phyloP scores from a whole-genome alignment of 1,140 invertebrate genomes.

The Zaprionus inermis region DNA sequence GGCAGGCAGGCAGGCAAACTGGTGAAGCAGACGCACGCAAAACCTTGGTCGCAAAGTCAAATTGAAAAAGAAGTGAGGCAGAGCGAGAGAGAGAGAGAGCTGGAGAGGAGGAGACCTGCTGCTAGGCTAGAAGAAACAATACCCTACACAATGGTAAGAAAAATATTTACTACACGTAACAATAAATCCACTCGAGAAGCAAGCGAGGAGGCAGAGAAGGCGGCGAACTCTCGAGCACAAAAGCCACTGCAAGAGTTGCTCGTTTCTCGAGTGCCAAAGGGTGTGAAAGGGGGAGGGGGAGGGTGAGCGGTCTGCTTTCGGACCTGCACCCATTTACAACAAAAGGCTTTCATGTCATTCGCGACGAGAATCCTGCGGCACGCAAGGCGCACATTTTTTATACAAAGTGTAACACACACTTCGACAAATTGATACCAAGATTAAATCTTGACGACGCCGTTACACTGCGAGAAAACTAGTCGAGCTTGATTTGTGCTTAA shows the following conservation, averaged over 20 bases:
- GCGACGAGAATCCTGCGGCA: slow-evolving; percentile 39
- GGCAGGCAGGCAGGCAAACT: slow-evolving; percentile 14
- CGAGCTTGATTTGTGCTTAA: slow-evolving; percentile 24
- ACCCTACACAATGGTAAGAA: slow-evolving; percentile 40
- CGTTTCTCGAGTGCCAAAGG: neutral
- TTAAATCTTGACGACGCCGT: slow-evolving; percentile 61
- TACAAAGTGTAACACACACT: slow-evolving; percentile 58
- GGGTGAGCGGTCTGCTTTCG: slow-evolving; percentile 9
- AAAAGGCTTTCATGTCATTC: slow-evolving; percentile 56
- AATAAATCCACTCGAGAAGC: slow-evolving; percentile 71
- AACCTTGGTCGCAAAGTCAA: slow-evolving; percentile 67
- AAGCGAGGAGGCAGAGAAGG: slow-evolving; percentile 22
- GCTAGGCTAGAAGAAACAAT: slow-evolving; percentile 29
- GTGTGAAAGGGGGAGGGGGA: neutral
- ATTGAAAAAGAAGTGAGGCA: slow-evolving; percentile 39
- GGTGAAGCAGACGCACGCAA: slow-evolving; percentile 52
- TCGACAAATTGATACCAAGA: slow-evolving; percentile 78
- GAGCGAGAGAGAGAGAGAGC: slow-evolving; percentile 10
- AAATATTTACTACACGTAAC: slow-evolving; percentile 74
- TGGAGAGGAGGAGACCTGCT: slow-evolving; percentile 15
- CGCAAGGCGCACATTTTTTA: slow-evolving; percentile 58
- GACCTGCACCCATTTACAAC: slow-evolving; percentile 48
- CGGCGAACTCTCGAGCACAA: slow-evolving; percentile 41
- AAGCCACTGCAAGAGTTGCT: slow-evolving; percentile 23
- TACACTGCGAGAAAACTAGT: neutral